phyloP scores from a whole-genome alignment of 2,797 vertebrate species.

The Cuniculus paca region DNA sequence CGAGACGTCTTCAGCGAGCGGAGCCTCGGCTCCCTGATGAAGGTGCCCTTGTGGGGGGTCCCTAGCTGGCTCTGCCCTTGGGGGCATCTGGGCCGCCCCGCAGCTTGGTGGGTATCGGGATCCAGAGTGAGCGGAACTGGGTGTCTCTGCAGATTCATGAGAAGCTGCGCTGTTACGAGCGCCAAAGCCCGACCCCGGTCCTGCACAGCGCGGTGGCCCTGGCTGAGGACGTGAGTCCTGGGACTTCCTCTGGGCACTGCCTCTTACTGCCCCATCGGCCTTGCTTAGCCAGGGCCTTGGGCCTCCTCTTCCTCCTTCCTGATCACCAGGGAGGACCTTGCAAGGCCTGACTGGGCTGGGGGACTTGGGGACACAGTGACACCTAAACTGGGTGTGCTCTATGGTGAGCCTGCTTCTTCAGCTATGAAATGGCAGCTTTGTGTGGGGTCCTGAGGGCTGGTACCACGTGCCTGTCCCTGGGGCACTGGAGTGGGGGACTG shows the following conservation, averaged over 20 bases:
- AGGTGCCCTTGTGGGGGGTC: slow-evolving; percentile 87
- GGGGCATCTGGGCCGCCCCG: too few species aligned
- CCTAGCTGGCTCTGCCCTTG: neutral
- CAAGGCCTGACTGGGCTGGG: slow-evolving; percentile 17
- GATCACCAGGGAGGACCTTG: neutral
- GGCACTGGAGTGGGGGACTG: neutral
- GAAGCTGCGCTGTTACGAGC: slow-evolving; percentile 94
- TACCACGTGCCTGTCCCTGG: neutral
- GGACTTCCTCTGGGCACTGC: neutral
- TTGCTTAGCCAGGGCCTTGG: neutral
- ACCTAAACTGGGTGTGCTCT: slow-evolving; percentile 34
- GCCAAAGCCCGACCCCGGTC: slow-evolving; percentile 94
- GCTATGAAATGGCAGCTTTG: neutral
- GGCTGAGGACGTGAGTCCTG: slow-evolving; percentile 93
- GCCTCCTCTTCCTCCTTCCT: neutral
- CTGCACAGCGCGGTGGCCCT: slow-evolving; percentile 94
- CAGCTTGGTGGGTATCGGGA: too few species aligned
- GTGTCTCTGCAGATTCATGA: slow-evolving; percentile 94
- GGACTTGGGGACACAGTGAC: neutral
- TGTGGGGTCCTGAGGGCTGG: neutral
- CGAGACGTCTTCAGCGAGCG: slow-evolving; percentile 95
- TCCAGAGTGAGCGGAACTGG: slow-evolving; percentile 2
- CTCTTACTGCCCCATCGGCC: neutral
- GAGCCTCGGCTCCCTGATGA: slow-evolving; percentile 95
- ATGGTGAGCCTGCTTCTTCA: neutral